phyloP scores from a whole-genome alignment of 2,888 invertebrate genomes.

The Polyploca ridens region DNA sequence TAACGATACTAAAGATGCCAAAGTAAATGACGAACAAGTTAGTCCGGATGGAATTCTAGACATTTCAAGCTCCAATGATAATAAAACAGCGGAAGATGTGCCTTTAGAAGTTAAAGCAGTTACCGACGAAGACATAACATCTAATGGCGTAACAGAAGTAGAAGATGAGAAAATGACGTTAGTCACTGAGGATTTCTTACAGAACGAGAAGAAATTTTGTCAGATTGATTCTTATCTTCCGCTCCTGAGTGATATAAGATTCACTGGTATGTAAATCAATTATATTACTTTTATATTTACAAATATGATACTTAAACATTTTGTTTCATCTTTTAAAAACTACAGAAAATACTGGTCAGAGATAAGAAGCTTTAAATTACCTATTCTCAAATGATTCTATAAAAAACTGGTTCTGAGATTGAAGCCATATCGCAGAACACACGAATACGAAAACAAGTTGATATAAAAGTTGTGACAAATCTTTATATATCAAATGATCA shows the following conservation, averaged over 20 bases:
- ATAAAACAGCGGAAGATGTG: conserved; percentile 34
- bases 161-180: conserved; percentile 50
- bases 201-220: conserved; percentile 80
- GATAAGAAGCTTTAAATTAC: neutral
- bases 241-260: conserved; percentile 74
- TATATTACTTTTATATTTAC: neutral
- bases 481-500: neutral
- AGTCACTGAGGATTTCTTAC: conserved; percentile 73
- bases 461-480: neutral
- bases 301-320: too few relatives aligned
- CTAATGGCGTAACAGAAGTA: conserved; percentile 44
- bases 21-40: conserved; percentile 41
- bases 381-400: neutral
- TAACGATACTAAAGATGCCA: conserved; percentile 59
- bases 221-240: conserved; percentile 67
- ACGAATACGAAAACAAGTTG: neutral
- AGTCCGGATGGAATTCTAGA: conserved; percentile 24
- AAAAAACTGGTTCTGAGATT: neutral
- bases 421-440: neutral
- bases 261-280: conserved; percentile 64
- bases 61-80: conserved; percentile 27
- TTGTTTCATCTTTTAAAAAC: too few relatives aligned
- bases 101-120: conserved; percentile 28
- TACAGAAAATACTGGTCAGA: too few relatives aligned
- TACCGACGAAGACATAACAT: conserved; percentile 28